Conservation (phyloP, 2,797 vertebrate genomes). For the Odontamblyopus rebecca region DNA sequence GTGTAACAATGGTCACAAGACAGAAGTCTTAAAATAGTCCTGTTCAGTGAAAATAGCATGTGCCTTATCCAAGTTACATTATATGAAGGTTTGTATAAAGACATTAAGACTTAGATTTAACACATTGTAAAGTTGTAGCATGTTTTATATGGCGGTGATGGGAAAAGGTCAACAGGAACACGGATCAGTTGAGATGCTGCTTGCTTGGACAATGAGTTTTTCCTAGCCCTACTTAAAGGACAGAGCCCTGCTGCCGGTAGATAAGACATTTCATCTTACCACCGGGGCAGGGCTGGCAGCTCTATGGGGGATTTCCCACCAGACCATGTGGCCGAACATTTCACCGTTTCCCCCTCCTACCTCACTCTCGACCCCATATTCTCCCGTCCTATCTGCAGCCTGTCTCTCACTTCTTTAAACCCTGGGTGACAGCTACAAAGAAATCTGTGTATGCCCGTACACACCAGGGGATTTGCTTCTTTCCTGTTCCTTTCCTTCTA, state of each 20-base stretch:
- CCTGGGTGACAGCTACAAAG: slow-evolving; percentile 50
- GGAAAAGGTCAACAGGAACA: slow-evolving; percentile 78
- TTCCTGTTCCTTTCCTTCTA: slow-evolving; percentile 21
- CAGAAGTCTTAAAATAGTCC: neutral
- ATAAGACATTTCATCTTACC: slow-evolving; percentile 79
- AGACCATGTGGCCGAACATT: slow-evolving; percentile 67
- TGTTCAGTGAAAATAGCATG: neutral
- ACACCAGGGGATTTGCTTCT: slow-evolving; percentile 30
- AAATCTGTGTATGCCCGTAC: slow-evolving; percentile 33
- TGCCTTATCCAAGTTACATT: neutral
- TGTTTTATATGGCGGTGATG: slow-evolving; percentile 46
- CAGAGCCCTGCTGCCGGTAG: slow-evolving; percentile 75
- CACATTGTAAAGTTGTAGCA: slow-evolving; percentile 56
- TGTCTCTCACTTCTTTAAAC: slow-evolving; percentile 43
- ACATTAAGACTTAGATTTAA: slow-evolving; percentile 50
- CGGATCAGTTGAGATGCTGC: slow-evolving; percentile 74
- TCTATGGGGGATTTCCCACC: slow-evolving; percentile 73
- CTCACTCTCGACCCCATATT: slow-evolving; percentile 36
- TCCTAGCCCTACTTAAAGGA: slow-evolving; percentile 72
- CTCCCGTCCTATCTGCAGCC: slow-evolving; percentile 28
- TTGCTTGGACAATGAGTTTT: slow-evolving; percentile 77
- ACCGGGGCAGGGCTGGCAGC: slow-evolving; percentile 62
- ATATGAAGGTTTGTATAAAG: slow-evolving; percentile 29
- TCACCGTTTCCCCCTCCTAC: slow-evolving; percentile 46
- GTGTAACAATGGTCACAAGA: slow-evolving; percentile 6